These are phyloP conservation scores for Cairina moschata DNA, from an alignment of 2,113 vertebrate species.

Conservation along the genomic window DNA sequence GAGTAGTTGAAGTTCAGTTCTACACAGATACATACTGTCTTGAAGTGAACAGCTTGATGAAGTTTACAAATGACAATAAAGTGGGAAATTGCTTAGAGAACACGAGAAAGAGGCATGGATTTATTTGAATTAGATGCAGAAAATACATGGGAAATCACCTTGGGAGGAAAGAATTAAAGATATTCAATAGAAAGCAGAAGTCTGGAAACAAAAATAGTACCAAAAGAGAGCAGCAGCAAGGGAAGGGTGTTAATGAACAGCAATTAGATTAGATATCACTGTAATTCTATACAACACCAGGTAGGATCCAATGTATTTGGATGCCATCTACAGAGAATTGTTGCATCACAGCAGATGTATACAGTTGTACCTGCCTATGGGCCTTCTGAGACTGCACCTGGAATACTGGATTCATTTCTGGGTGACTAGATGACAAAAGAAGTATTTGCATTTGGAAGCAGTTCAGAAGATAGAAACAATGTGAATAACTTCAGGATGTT, in stretches of 20 bases:
- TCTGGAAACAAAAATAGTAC: neutral
- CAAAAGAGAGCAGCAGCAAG: neutral
- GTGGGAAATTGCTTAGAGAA: neutral
- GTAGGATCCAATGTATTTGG: neutral
- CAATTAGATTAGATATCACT: slow-evolving; percentile 17
- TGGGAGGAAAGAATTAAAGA: neutral
- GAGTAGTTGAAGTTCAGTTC: neutral
- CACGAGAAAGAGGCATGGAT: neutral
- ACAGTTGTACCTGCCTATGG: neutral
- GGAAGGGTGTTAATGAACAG: neutral
- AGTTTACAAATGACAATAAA: neutral
- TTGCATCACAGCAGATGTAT: slow-evolving; percentile 5
- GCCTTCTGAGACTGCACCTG: slow-evolving; percentile 62
- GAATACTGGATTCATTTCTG: slow-evolving; percentile 29
- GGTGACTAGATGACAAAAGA: neutral
- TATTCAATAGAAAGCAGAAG: neutral
- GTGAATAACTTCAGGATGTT: neutral
- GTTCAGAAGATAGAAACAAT: slow-evolving; percentile 29
- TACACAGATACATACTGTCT: neutral
- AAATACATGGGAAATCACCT: slow-evolving; percentile 1
- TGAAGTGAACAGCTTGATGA: neutral
- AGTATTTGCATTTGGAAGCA: slow-evolving; percentile 33
- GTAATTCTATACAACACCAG: neutral
- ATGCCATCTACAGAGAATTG: slow-evolving; percentile 12
- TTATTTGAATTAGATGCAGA: slow-evolving; percentile 1